A percentile compares a stretch with the other conserved stretches of the same genome.
These are phyloP conservation scores for Cryptocephalus primarius DNA, from an alignment of 2,888 invertebrate genomes.

Conservation along the genomic window DNA sequence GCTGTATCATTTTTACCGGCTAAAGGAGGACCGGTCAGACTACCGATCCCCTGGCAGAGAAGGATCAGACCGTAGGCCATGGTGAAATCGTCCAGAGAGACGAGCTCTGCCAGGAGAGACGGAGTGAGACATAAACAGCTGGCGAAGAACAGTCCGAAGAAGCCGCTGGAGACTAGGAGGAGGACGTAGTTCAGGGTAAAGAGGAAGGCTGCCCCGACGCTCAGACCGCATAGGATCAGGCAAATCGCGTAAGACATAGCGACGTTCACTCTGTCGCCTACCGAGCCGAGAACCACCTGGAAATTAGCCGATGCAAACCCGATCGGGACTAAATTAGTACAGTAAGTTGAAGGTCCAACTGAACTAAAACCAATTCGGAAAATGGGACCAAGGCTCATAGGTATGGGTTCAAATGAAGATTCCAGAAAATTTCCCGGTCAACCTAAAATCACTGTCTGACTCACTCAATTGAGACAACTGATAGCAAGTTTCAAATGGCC, in stretches of 20 bases:
- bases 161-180: constrained; percentile 37
- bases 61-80: constrained; percentile 84
- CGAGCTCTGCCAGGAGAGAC: constrained; percentile 76
- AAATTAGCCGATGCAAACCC: constrained; percentile 7
- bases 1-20: constrained; percentile 51
- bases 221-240: constrained; percentile 54
- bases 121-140: constrained; percentile 88
- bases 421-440: no score
- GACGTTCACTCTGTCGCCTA: constrained; percentile 80
- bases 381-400: no score
- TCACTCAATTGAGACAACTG: no score
- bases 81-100: constrained; percentile 84
- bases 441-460: no score
- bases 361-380: no score
- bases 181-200: constrained; percentile 32
- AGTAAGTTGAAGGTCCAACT: neutral
- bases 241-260: constrained; percentile 73
- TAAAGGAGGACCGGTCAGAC: constrained; percentile 82
- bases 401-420: no score
- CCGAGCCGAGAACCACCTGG: constrained; percentile 72
- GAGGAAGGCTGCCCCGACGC: constrained; percentile 47
- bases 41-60: constrained; percentile 85
- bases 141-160: constrained; percentile 84
- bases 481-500: no score
- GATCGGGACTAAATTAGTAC: neutral